Base-by-base conservation (phyloP, 2,797 vertebrate genomes). In the Morelia viridis region DNA sequence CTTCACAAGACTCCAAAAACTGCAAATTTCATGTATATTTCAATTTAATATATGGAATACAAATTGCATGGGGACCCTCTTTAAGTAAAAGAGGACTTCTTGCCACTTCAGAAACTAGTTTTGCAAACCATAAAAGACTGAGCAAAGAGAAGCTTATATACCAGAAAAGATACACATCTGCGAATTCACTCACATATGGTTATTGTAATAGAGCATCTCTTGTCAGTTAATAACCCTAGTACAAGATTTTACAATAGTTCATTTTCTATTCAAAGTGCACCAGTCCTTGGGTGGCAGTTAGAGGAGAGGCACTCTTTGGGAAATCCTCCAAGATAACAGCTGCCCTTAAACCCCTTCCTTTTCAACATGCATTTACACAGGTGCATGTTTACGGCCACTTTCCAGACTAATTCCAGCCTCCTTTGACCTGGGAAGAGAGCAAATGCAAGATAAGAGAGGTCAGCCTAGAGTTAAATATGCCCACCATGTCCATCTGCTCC, bases 351-450 rank as follows among this genome's bases (percentile, higher is more conserved):
- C 91, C 90, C 92, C 94, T 93, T 93, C 95, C 85, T 1, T 91
- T 91, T 92, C 96, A 95, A 96, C 83, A 93, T 24, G 46, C 96
- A 97, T 97, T 97, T 97, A 97, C 96, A 97, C 97, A 98, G 97
- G 97, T 97, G 97, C 94, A 87, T 53, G 86, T 93, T 96, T 89
- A 94, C 84, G 95, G 95, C 92, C 93, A 94, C 93, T 96, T 97
- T 95, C 96, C 93, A 91, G 93, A 95, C 93, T 91, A 35, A 94
- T 96, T 96, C 96, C 94, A 89, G 68, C 93, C 96, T 94, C 95
- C 95, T 94, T 93, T 91, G 96, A 93, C 94, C 91, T 94, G 90
- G 56, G 96, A 97, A 96, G 96, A 96, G 95, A 96, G 93, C 64
- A 96, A 91, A 89, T 94, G 93, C 80, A 94, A 97, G 97, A 98